phyloP scores from a whole-genome alignment of 2,888 invertebrate genomes.

The Alentia gelatinosa region DNA sequence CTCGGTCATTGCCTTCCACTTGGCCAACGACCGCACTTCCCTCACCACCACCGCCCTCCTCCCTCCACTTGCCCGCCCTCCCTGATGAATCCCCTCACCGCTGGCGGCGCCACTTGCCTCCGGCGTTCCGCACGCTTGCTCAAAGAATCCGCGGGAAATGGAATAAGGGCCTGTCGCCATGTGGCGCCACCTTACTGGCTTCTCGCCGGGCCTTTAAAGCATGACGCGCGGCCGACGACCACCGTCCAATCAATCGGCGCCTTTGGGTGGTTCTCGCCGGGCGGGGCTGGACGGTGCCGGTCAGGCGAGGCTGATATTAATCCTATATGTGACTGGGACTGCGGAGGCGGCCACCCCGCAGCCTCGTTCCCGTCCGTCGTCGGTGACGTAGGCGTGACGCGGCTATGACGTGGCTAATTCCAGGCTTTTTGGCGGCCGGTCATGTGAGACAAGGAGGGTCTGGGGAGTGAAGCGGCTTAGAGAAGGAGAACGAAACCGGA shows the following conservation, averaged over 20 bases:
- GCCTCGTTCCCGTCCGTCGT: not conserved
- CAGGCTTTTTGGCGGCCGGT: too few relatives aligned
- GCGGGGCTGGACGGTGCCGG: not conserved
- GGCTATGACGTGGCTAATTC: too few relatives aligned
- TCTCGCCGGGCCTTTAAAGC: not conserved
- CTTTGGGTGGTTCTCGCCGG: not conserved
- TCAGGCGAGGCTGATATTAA: not conserved
- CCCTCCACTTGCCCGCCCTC: not conserved
- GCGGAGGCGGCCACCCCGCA: not conserved
- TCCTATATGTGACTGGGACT: not conserved
- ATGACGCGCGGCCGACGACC: not conserved
- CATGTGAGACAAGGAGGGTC: too few relatives aligned
- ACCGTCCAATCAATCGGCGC: not conserved
- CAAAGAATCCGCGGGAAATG: not conserved
- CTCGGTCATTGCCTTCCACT: not conserved
- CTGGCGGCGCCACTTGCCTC: not conserved
- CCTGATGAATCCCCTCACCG: not conserved
- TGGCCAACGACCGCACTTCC: not conserved
- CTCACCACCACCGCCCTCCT: not conserved
- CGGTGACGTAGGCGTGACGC: not conserved
- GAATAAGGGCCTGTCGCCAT: not conserved
- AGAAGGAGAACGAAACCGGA: too few relatives aligned
- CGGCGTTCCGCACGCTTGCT: not conserved
- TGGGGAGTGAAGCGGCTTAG: too few relatives aligned
- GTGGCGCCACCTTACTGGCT: not conserved